Percentiles rank a stretch among this genome's conserved stretches.
phyloP scores from a whole-genome alignment of 2,113 vertebrate species.

The Lampris megalopsis region DNA sequence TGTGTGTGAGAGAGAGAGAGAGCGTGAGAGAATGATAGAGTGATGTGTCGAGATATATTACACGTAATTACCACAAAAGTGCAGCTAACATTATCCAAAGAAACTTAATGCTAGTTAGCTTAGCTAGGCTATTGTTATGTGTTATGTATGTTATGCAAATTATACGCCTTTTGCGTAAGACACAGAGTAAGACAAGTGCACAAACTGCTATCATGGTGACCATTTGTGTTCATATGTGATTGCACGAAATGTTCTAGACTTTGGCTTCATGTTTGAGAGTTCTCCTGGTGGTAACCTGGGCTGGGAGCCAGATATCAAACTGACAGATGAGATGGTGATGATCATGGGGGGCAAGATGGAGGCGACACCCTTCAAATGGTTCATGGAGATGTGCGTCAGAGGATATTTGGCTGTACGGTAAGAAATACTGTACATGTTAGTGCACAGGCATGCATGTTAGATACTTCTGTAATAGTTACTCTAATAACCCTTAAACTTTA shows the following conservation, averaged over 20 bases:
- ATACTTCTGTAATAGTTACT: not conserved
- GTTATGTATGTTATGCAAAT: too few relatives aligned
- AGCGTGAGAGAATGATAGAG: too few relatives aligned
- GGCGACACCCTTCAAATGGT: conserved; percentile 98
- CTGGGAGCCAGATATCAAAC: conserved; percentile 99
- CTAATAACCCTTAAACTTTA: not conserved
- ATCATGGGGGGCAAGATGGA: conserved; percentile 99
- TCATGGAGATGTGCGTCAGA: conserved; percentile 99
- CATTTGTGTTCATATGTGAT: not conserved
- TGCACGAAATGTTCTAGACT: conserved; percentile 83
- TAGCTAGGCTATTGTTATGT: too few relatives aligned
- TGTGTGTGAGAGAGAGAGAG: too few relatives aligned
- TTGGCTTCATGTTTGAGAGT: conserved; percentile 99
- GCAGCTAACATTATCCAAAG: too few relatives aligned
- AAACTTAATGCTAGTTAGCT: too few relatives aligned
- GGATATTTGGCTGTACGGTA: conserved; percentile 97
- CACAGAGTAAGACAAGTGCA: too few relatives aligned
- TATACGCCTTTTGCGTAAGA: too few relatives aligned
- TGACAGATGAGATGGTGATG: conserved; percentile 99
- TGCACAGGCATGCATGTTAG: not conserved
- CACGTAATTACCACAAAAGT: too few relatives aligned
- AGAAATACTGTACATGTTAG: conserved; percentile 39
- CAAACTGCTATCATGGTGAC: not conserved
- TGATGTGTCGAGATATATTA: too few relatives aligned
- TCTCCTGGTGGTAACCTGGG: conserved; percentile 97